Percentiles rank a stretch among this genome's conserved stretches.
Evolutionary conservation across 2,888 invertebrate genomes (phyloP).

Genomic region (Nomada goodeniana): DNA sequence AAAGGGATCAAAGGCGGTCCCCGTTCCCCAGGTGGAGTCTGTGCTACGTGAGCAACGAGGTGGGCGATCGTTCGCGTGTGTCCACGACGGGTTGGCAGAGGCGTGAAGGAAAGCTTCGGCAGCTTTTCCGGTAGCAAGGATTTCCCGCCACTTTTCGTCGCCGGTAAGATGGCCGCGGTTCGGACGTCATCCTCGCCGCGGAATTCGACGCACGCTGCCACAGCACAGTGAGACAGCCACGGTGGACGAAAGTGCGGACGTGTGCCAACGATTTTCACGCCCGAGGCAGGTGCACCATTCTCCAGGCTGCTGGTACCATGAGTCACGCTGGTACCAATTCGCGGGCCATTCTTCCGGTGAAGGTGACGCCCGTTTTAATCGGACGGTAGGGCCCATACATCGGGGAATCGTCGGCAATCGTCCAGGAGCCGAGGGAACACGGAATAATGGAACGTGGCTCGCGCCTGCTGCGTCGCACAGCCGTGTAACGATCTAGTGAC

Average conservation of each 20-base stretch:
- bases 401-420: not conserved
- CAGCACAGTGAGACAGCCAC: constrained; percentile 4
- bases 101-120: constrained; percentile 8
- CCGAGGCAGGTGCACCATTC: not conserved
- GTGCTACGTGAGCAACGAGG: constrained; percentile 16
- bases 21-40: not conserved
- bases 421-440: constrained; percentile 1
- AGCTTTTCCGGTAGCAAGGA: constrained; percentile 32
- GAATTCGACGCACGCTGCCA: constrained; percentile 17
- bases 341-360: constrained; percentile 31
- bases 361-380: constrained; percentile 4
- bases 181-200: constrained; percentile 33
- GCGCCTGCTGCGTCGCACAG: not conserved
- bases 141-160: constrained; percentile 51
- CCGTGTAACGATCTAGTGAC: not conserved
- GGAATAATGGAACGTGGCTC: constrained; percentile 28
- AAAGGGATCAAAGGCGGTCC: constrained; percentile 15
- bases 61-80: not conserved
- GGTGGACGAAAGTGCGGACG: not conserved
- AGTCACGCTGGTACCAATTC: constrained; percentile 18
- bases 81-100: not conserved
- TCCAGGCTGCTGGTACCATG: constrained; percentile 27
- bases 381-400: constrained; percentile 7
- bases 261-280: not conserved
- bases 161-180: constrained; percentile 58